Conservation (phyloP, 1,140 invertebrate genomes). For the Lethrus apterus region DNA sequence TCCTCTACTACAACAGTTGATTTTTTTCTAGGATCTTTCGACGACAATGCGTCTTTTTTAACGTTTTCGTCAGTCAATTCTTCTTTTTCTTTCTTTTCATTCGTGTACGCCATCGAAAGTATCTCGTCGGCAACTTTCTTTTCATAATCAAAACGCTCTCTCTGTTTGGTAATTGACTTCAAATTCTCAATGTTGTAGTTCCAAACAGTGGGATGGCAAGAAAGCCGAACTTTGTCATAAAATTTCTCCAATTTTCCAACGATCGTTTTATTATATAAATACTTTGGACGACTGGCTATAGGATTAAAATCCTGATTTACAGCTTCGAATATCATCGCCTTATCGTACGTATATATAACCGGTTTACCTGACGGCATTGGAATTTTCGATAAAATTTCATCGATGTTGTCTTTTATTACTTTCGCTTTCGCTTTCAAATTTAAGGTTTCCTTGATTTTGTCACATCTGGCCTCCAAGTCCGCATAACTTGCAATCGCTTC, state of each 20-base stretch:
- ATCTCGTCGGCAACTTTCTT: background rate
- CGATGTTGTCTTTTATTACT: background rate
- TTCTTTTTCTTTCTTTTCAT: background rate
- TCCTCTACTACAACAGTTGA: background rate
- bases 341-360: conserved; percentile 8
- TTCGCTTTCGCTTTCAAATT: background rate
- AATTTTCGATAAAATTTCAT: conserved; percentile 1
- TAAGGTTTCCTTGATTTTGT: background rate
- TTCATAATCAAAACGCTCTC: background rate
- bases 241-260: conserved; percentile 8
- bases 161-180: background rate
- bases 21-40: background rate
- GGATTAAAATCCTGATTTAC: conserved; percentile 1
- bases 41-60: no score
- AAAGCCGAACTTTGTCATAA: conserved; percentile 1
- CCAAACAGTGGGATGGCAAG: background rate
- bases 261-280: conserved; percentile 7
- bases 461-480: background rate
- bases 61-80: background rate
- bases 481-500: background rate
- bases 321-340: background rate
- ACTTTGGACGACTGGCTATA: background rate
- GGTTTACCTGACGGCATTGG: no score
- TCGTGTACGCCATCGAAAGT: background rate
- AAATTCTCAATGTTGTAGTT: conserved; percentile 5